A percentile compares a stretch with the other conserved stretches of the same genome.
Evolutionary conservation across 37 sponge, comb jelly and placozoan species (phyloP).

Genomic region (Eunapius fragilis): DNA sequence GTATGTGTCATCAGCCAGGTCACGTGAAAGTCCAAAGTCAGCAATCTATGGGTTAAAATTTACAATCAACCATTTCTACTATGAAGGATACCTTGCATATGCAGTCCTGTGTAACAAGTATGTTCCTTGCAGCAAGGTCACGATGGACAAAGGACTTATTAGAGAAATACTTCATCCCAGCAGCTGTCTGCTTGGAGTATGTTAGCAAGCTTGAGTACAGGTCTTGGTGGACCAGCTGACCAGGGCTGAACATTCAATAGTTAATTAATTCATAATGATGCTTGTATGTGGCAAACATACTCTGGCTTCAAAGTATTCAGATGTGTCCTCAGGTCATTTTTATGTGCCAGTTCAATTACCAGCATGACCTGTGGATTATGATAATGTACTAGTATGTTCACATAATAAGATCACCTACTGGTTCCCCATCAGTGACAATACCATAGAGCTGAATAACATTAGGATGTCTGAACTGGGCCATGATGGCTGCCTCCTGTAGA

Average conservation of each 20-base stretch:
- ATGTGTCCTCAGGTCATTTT: constrained; percentile 12
- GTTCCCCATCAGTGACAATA: constrained; percentile 41
- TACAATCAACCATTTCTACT: neutral
- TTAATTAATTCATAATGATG: too few relatives aligned
- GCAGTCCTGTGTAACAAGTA: neutral
- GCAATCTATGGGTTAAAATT: constrained; percentile 24
- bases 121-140: neutral
- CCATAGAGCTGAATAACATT: constrained; percentile 40
- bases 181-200: neutral
- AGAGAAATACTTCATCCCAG: neutral
- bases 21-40: constrained; percentile 62
- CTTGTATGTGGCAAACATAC: neutral
- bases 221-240: neutral
- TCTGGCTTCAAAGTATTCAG: neutral
- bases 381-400: neutral
- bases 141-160: neutral
- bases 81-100: neutral
- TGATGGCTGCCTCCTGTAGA: constrained; percentile 56
- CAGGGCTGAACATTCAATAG: neutral
- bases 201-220: too few relatives aligned
- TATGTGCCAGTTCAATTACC: constrained; percentile 25
- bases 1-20: constrained; percentile 11
- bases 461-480: constrained; percentile 55
- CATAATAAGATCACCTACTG: constrained; percentile 9
- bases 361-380: constrained; percentile 24